Evolutionary conservation across 2,797 vertebrate species (phyloP).

Genomic region (Arrhamphus sclerolepis): DNA sequence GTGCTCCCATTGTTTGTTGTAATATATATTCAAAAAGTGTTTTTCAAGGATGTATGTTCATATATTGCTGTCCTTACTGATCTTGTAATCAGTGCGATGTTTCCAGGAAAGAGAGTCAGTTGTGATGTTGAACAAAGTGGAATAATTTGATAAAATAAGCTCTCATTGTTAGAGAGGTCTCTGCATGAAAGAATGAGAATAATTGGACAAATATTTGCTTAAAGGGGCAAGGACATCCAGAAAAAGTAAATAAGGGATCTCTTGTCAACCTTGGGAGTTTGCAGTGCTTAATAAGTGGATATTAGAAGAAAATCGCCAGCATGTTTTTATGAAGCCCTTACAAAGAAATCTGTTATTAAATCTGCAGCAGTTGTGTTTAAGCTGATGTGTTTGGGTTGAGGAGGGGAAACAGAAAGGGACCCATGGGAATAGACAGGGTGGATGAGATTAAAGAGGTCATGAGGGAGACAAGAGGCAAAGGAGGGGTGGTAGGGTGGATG

Average conservation of each 20-base stretch:
- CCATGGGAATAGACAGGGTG: constrained; percentile 21
- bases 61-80: too few species aligned
- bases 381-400: constrained; percentile 17
- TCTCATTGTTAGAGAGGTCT: constrained; percentile 26
- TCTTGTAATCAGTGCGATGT: constrained; percentile 32
- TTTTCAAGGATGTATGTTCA: too few species aligned
- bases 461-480: constrained; percentile 10
- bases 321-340: constrained; percentile 19
- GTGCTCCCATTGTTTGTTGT: too few species aligned
- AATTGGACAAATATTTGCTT: constrained; percentile 31
- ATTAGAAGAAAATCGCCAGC: constrained; percentile 24
- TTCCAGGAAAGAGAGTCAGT: constrained; percentile 35
- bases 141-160: constrained; percentile 49
- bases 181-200: constrained; percentile 23
- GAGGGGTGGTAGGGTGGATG: neutral
- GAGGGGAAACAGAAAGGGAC: constrained; percentile 21
- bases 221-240: neutral
- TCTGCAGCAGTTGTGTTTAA: constrained; percentile 17
- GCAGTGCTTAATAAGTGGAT: constrained; percentile 28
- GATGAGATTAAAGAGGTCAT: constrained; percentile 55
- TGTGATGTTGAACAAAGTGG: constrained; percentile 43
- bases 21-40: too few species aligned
- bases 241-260: constrained; percentile 39
- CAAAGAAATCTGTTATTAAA: constrained; percentile 34
- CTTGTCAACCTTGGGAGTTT: constrained; percentile 30